phyloP scores from a whole-genome alignment of 2,113 vertebrate species.

The Mormoops blainvillei region DNA sequence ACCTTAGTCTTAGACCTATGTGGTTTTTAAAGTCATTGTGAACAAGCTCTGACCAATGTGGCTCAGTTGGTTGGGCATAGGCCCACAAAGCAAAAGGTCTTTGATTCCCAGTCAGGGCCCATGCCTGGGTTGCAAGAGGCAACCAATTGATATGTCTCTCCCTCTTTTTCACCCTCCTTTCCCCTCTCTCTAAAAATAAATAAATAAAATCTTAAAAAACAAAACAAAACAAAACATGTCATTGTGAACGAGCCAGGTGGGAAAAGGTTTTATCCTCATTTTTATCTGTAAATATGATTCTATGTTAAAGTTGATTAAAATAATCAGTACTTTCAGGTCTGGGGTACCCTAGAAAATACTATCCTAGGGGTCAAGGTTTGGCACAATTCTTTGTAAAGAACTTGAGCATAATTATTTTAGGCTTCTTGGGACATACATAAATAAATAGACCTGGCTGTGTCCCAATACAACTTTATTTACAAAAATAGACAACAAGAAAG shows the following conservation, averaged over 20 bases:
- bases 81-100: too few species aligned
- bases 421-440: not conserved
- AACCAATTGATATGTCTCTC: too few species aligned
- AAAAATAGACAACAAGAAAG: not conserved
- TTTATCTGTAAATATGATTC: not conserved
- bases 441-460: not conserved
- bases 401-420: conserved; percentile 13
- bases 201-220: too few species aligned
- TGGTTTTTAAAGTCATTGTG: not conserved
- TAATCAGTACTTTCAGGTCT: not conserved
- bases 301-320: not conserved
- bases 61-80: too few species aligned
- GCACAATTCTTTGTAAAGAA: not conserved
- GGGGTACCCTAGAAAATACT: not conserved
- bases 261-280: conserved; percentile 6
- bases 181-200: too few species aligned
- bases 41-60: too few species aligned
- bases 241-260: not conserved
- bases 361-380: not conserved
- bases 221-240: not conserved
- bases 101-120: too few species aligned
- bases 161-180: too few species aligned
- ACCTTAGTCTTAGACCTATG: not conserved
- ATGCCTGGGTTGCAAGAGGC: not conserved
- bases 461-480: conserved; percentile 2